phyloP scores from a whole-genome alignment of 2,113 vertebrate genomes.

The Sander lucioperca region DNA sequence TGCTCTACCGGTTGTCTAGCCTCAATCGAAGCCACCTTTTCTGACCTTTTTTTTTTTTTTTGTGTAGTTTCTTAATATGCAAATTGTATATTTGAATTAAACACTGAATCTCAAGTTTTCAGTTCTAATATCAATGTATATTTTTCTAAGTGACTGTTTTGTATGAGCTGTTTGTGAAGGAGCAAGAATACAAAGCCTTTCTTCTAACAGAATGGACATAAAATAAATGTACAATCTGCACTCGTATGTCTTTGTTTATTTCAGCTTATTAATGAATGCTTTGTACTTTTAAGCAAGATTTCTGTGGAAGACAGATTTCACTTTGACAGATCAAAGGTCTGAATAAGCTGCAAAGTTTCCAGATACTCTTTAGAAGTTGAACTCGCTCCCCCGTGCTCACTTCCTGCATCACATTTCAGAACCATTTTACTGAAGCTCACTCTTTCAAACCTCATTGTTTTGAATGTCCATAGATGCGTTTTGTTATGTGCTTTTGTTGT shows the following conservation, averaged over 20 bases:
- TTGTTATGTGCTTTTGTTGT: constrained; percentile 4
- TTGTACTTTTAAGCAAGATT: neutral
- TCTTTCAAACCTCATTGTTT: constrained; percentile 21
- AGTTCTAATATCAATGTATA: constrained; percentile 82
- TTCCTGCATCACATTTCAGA: constrained; percentile 59
- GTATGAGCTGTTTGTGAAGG: constrained; percentile 76
- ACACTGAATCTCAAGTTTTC: constrained; percentile 80
- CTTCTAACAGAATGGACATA: constrained; percentile 70
- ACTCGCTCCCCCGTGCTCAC: constrained; percentile 37
- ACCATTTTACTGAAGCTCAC: constrained; percentile 13
- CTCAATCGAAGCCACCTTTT: constrained; percentile 68
- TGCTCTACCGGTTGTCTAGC: constrained; percentile 55
- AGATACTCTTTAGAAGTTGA: constrained; percentile 42
- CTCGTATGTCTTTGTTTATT: constrained; percentile 51
- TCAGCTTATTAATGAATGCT: constrained; percentile 7
- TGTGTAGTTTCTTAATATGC: constrained; percentile 77
- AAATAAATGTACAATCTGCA: constrained; percentile 79
- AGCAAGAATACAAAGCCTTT: constrained; percentile 68
- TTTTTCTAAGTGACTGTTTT: constrained; percentile 81
- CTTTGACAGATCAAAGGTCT: constrained; percentile 44
- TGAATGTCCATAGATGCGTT: constrained; percentile 1
- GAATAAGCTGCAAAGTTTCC: constrained; percentile 43
- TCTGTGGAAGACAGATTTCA: constrained; percentile 22
- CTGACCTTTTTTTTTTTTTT: constrained; percentile 63
- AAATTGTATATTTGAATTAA: constrained; percentile 84